Conservation (phyloP, 30 jellyfish, hydroid and myxozoan species). For the Morbakka virulenta region DNA sequence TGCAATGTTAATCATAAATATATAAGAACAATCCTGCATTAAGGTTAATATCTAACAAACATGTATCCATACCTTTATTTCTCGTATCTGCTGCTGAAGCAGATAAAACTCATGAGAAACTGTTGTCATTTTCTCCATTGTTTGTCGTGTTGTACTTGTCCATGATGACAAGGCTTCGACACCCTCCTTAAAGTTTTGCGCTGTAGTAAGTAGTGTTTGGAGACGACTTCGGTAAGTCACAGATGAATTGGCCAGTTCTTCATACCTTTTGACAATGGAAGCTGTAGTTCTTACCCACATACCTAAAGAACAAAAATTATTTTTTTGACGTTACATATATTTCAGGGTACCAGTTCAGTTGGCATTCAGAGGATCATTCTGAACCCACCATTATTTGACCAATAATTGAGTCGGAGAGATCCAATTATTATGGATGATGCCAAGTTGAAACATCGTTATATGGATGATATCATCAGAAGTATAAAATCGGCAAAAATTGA, state of each 20-base stretch:
- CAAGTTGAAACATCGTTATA: no score
- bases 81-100: constrained; percentile 89
- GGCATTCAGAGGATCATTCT: no score
- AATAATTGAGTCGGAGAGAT: no score
- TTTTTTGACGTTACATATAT: not conserved
- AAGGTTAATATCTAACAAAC: no score
- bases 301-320: constrained; percentile 43
- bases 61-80: constrained; percentile 73
- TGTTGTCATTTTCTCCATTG: constrained; percentile 70
- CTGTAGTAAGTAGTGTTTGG: constrained; percentile 84
- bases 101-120: constrained; percentile 70
- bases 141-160: constrained; percentile 66
- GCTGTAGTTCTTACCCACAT: constrained; percentile 88
- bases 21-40: no score
- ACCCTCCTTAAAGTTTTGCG: constrained; percentile 91
- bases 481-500: no score
- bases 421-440: no score
- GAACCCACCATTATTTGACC: no score
- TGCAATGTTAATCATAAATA: no score
- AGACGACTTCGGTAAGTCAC: constrained; percentile 64
- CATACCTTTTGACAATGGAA: constrained; percentile 75
- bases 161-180: constrained; percentile 76
- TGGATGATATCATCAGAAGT: no score
- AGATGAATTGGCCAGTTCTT: constrained; percentile 65
- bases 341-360: not conserved